phyloP scores from a whole-genome alignment of 2,888 invertebrate species.

The Belgica antarctica region DNA sequence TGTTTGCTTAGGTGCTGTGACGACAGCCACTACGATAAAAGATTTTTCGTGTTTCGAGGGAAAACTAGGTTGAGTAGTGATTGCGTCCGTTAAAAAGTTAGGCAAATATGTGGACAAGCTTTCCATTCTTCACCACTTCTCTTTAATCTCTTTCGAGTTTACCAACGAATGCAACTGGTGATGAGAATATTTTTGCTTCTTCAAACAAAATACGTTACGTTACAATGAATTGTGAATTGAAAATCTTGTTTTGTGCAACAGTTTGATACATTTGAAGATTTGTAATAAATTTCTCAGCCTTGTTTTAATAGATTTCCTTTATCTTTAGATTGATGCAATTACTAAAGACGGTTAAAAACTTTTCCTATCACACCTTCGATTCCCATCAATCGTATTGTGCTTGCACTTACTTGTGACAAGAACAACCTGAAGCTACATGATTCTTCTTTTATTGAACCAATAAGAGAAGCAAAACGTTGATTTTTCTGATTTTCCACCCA shows the following conservation, averaged over 20 bases:
- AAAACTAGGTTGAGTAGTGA: slow-evolving; percentile 36
- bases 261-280: neutral
- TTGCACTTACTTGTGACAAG: too few relatives aligned
- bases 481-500: neutral
- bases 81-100: slow-evolving; percentile 30
- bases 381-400: slow-evolving; percentile 1
- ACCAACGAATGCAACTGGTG: slow-evolving; percentile 34
- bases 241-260: too few relatives aligned
- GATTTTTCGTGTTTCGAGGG: slow-evolving; percentile 35
- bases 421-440: slow-evolving; percentile 35
- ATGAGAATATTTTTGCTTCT: slow-evolving; percentile 10
- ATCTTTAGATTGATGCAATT: too few relatives aligned
- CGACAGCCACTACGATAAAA: too few relatives aligned
- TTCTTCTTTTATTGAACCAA: slow-evolving; percentile 43
- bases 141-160: neutral
- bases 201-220: neutral
- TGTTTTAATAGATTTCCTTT: too few relatives aligned
- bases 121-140: slow-evolving; percentile 20
- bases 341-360: slow-evolving; percentile 1
- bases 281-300: too few relatives aligned
- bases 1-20: slow-evolving; percentile 33
- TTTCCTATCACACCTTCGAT: slow-evolving; percentile 8
- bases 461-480: slow-evolving; percentile 19
- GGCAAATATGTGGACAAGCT: slow-evolving; percentile 22
- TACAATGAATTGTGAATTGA: slow-evolving; percentile 13